Evolutionary conservation across 2,113 vertebrate species (phyloP).

Genomic region (Atrichornis clamosus): DNA sequence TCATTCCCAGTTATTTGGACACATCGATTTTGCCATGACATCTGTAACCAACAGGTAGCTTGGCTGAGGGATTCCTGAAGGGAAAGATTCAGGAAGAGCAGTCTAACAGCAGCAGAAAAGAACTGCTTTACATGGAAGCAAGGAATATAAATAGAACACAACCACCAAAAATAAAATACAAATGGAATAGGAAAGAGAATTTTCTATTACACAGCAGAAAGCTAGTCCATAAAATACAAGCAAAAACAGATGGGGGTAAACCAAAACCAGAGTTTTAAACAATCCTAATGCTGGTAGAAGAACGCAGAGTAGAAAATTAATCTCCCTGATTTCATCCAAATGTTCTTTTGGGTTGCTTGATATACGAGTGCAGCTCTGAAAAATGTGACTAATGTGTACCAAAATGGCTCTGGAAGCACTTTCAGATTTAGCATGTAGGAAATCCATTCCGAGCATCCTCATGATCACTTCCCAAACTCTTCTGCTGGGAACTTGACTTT

Average conservation of each 20-base stretch:
- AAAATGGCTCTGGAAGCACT: background rate
- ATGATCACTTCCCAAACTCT: background rate
- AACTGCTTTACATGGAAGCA: background rate
- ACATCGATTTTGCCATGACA: background rate
- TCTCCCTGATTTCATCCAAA: background rate
- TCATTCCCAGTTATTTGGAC: background rate
- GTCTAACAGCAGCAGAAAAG: background rate
- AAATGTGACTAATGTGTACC: background rate
- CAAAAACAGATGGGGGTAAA: background rate
- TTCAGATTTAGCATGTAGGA: background rate
- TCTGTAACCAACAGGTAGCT: background rate
- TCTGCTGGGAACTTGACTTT: background rate
- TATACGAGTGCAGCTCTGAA: background rate
- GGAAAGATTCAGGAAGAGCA: background rate
- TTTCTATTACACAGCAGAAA: background rate
- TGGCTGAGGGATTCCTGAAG: background rate
- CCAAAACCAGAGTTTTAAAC: background rate
- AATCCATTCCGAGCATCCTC: background rate
- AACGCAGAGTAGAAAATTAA: background rate
- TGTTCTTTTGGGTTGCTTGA: background rate
- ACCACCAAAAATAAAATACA: background rate
- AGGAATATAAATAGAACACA: background rate
- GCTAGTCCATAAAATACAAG: background rate
- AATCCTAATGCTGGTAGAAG: background rate
- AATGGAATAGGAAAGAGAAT: background rate